Percentiles rank a stretch among this genome's conserved stretches.
Conservation (phyloP, 2,113 vertebrate genomes). For the Merops nubicus region DNA sequence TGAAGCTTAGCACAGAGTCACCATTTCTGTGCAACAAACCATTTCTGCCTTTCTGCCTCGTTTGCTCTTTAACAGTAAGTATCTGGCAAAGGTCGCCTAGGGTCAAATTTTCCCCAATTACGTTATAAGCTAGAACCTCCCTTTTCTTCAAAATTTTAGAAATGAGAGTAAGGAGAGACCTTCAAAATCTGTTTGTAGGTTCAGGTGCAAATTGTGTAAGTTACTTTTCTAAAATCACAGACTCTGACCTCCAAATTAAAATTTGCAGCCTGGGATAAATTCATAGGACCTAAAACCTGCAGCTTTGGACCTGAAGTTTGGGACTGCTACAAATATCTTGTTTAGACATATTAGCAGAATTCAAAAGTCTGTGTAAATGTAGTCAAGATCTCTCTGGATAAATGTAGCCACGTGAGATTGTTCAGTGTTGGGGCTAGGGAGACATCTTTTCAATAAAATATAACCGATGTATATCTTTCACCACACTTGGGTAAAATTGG, state of each 20-base stretch:
- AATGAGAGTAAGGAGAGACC: background rate
- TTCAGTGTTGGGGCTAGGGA: background rate
- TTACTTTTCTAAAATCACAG: background rate
- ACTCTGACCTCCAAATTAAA: background rate
- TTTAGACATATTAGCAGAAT: background rate
- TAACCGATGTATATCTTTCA: background rate
- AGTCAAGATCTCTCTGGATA: background rate
- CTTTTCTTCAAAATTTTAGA: background rate
- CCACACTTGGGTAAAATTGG: background rate
- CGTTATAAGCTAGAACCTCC: background rate
- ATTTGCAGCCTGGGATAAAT: background rate
- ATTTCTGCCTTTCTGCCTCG: background rate
- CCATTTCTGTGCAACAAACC: slow-evolving; percentile 38
- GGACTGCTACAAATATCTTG: background rate
- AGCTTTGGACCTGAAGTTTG: background rate
- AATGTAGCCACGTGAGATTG: background rate
- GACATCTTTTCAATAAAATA: background rate
- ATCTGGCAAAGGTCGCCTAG: background rate
- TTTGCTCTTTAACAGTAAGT: slow-evolving; percentile 19
- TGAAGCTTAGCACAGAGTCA: slow-evolving; percentile 35
- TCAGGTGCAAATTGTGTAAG: background rate
- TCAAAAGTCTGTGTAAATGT: background rate
- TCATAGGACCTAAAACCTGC: background rate
- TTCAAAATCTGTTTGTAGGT: background rate
- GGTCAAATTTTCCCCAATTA: slow-evolving; percentile 2